These are phyloP conservation scores for Dynastes maya DNA, from an alignment of 2,888 invertebrate genomes.

Conservation along the genomic window DNA sequence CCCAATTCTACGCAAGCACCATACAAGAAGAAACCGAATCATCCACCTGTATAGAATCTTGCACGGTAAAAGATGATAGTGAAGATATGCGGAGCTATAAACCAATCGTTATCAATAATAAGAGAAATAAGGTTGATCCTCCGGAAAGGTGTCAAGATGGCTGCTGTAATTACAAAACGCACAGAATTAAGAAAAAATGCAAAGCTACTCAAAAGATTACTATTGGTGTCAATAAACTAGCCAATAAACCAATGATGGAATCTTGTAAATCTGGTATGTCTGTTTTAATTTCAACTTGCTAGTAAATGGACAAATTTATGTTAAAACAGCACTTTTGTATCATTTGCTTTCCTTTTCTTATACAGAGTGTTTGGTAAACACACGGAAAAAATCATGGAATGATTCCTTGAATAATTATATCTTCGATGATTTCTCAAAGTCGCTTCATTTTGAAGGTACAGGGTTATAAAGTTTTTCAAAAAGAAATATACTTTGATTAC, in stretches of 20 bases:
- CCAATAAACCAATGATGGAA: not conserved
- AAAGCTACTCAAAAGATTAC: slow-evolving; percentile 10
- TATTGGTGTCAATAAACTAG: not conserved
- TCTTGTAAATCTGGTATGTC: slow-evolving; percentile 4
- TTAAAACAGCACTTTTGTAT: no score
- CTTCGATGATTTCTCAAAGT: no score
- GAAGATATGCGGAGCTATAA: slow-evolving; percentile 1
- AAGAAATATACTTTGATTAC: no score
- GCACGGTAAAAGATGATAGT: not conserved
- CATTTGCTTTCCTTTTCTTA: no score
- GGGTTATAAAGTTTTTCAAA: no score
- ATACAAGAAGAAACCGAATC: slow-evolving; percentile 46
- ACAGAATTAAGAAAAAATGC: slow-evolving; percentile 20
- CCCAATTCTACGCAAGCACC: slow-evolving; percentile 11
- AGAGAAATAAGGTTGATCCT: not conserved
- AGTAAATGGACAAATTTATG: no score
- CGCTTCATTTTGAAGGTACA: no score
- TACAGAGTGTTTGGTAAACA: no score
- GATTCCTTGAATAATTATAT: no score
- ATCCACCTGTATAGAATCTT: slow-evolving; percentile 26
- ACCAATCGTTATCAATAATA: not conserved
- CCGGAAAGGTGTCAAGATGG: slow-evolving; percentile 11
- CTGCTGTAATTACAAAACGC: not conserved
- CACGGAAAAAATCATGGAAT: no score
- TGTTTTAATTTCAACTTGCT: not conserved